These are phyloP conservation scores for Lasioglossum pauxillum DNA, from an alignment of 2,888 invertebrate species.

Conservation along the genomic window DNA sequence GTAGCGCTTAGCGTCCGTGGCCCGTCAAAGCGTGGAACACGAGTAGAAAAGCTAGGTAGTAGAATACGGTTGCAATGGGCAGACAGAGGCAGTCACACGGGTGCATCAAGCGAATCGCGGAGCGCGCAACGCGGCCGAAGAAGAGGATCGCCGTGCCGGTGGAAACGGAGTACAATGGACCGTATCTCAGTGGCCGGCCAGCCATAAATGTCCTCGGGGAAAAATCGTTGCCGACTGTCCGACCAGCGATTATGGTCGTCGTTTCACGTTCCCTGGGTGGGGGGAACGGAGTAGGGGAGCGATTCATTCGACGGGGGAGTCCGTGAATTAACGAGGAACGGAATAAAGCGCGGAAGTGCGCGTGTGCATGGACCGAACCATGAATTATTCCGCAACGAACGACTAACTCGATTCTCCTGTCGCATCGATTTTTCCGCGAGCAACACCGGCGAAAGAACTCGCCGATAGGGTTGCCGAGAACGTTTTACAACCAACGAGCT, in stretches of 20 bases:
- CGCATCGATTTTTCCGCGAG: conserved; percentile 54
- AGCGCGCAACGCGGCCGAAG: neutral
- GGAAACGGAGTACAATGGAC: conserved; percentile 73
- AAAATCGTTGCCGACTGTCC: conserved; percentile 56
- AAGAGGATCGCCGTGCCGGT: neutral
- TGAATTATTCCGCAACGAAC: conserved; percentile 66
- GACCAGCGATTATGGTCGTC: conserved; percentile 54
- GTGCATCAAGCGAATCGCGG: conserved; percentile 31
- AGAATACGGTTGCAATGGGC: conserved; percentile 48
- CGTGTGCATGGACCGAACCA: conserved; percentile 50
- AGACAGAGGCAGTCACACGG: conserved; percentile 22
- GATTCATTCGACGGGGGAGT: conserved; percentile 57
- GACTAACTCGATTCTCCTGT: conserved; percentile 69
- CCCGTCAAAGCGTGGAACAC: conserved; percentile 17
- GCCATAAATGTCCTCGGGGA: conserved; percentile 70
- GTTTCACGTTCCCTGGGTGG: conserved; percentile 37
- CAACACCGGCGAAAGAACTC: conserved; percentile 6
- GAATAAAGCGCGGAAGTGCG: conserved; percentile 73
- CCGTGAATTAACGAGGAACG: conserved; percentile 70
- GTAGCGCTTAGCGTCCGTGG: neutral
- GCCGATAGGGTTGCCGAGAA: conserved; percentile 20
- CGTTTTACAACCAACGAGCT: conserved; percentile 5
- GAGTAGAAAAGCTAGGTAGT: conserved; percentile 39
- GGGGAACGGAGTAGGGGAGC: conserved; percentile 43
- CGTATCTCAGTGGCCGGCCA: conserved; percentile 71